Percentiles rank a stretch among this genome's conserved stretches.
Evolutionary conservation across 2,888 invertebrate genomes (phyloP).

Genomic region (Oeneis ivallda): DNA sequence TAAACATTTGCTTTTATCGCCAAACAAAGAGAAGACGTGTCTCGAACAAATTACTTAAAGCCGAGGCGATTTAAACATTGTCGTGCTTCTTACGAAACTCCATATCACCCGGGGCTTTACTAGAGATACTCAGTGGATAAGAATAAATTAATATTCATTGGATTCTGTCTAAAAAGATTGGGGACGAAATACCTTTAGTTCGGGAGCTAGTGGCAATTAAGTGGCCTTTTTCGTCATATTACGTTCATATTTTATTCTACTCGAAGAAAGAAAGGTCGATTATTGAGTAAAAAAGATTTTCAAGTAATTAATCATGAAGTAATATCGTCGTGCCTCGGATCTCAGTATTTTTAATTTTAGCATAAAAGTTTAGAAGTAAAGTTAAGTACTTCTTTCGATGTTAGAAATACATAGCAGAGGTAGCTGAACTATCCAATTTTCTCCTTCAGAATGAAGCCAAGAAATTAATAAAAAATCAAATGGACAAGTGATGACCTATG

Average conservation of each 20-base stretch:
- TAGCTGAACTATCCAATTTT: no score
- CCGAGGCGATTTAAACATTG: conserved; percentile 17
- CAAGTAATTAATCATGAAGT: no score
- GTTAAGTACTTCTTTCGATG: no score
- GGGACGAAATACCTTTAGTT: conserved; percentile 18
- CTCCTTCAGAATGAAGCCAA: no score
- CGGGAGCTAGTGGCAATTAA: neutral
- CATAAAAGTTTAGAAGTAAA: no score
- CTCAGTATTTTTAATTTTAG: no score
- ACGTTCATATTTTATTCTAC: neutral
- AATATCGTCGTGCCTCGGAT: no score
- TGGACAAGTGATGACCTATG: no score
- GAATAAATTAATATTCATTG: conserved; percentile 41
- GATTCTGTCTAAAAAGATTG: conserved; percentile 37
- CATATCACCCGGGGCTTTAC: conserved; percentile 20
- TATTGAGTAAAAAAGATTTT: neutral
- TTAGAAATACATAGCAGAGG: no score
- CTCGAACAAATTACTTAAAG: conserved; percentile 17
- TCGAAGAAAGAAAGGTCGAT: no score
- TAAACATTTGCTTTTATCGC: neutral
- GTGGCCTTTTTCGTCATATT: neutral
- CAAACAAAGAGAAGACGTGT: conserved; percentile 10
- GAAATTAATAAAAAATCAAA: no score
- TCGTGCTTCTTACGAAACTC: conserved; percentile 16
- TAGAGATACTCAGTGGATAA: conserved; percentile 32